These are phyloP conservation scores for Rallus limicola DNA, from an alignment of 2,113 vertebrate genomes.

Conservation along the genomic window DNA sequence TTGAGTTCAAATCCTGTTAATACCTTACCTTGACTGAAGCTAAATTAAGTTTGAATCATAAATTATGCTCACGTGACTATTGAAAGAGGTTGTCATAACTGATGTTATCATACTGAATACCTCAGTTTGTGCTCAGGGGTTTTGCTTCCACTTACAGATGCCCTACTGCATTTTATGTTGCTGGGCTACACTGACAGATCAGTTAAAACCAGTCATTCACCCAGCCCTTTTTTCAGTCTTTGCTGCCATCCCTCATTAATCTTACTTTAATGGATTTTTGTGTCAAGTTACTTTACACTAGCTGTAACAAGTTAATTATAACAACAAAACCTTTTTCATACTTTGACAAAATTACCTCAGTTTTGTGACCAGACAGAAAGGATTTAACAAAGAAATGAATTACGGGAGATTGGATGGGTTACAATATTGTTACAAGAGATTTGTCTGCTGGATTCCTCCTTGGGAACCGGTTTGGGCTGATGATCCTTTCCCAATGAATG, in stretches of 20 bases:
- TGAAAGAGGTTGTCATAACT: constrained; percentile 44
- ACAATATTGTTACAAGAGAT: not conserved
- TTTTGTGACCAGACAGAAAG: not conserved
- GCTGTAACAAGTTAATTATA: constrained; percentile 59
- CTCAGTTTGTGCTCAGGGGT: not conserved
- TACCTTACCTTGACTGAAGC: not conserved
- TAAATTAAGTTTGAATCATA: constrained; percentile 25
- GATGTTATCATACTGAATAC: constrained; percentile 40
- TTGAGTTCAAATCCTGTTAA: not conserved
- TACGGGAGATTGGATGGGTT: not conserved
- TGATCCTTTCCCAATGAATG: not conserved
- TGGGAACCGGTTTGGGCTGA: not conserved
- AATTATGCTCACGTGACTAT: not conserved
- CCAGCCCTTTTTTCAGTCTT: not conserved
- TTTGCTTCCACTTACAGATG: constrained; percentile 15
- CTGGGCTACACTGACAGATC: constrained; percentile 24
- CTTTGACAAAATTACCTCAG: constrained; percentile 36
- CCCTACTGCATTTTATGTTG: constrained; percentile 22
- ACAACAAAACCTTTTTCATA: not conserved
- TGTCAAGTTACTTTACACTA: constrained; percentile 34
- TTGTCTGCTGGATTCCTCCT: not conserved
- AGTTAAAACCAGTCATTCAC: constrained; percentile 18
- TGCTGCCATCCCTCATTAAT: constrained; percentile 23
- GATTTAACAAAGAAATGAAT: constrained; percentile 14
- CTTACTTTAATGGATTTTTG: constrained; percentile 52